Base-by-base conservation (phyloP, 2,888 invertebrate genomes). In the Rhamnusium bicolor region DNA sequence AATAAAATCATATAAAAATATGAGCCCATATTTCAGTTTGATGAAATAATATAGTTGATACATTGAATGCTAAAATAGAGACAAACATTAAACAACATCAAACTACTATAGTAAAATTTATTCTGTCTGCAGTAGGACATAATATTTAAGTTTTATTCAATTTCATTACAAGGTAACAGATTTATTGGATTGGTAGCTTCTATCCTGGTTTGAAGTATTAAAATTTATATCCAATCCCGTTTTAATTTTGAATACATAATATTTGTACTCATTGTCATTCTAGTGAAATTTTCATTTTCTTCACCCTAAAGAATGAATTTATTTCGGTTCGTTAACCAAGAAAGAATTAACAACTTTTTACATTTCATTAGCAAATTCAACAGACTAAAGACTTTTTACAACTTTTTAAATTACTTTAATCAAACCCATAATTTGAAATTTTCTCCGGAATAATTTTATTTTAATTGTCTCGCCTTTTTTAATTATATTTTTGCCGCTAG, bases 291-390 rank as follows among this genome's bases (percentile, higher is more conserved):
- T 75, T 74, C 73, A 79, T 74, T 77, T 76, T 77, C 68, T 32
- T 69, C 76, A 67, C 62, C 71, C 61, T 69, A 62, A 71, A 47
- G 71, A 72, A 76, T 65, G 74, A 71, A 82, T 80, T 82, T 76
- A 72, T 78, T 73, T 66, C 82, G 77, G 81, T 83, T 83, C 82
- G 82, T 83, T 83, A 82, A 76, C 71, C 80, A 72, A 73, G 70
- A 56, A 75, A 71, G 72, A 79, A 81, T 81, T 81, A 79, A 78
- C 76, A 77, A 80, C 81, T 82, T 83, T 81, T 81, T 81, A 80
- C 83, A 81, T 81, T 81, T 81, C 82, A 82, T 82, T 83, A 81
- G 82, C 80, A 81, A 76, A 79, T 75, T 79, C 77, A 82, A 83
- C 81, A 80, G 80, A 75, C 74, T 77, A 79, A 81, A 81, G 77